A percentile compares a stretch with the other conserved stretches of the same genome.
These are phyloP conservation scores for Thalassophryne amazonica DNA, from an alignment of 2,797 vertebrate species.

Conservation along the genomic window DNA sequence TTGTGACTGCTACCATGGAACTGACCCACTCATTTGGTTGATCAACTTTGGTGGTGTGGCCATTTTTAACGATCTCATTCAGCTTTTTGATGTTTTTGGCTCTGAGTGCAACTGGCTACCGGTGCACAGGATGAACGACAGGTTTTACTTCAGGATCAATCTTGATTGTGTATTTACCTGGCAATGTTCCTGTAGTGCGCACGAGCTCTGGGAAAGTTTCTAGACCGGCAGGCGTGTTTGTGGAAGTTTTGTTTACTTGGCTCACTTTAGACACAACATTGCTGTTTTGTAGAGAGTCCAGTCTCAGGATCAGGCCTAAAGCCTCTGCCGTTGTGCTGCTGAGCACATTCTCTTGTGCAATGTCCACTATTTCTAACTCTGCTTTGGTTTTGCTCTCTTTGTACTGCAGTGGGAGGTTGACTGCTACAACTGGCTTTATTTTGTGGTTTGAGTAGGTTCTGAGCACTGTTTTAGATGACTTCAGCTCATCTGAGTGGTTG, in stretches of 20 bases:
- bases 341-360: background rate
- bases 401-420: background rate
- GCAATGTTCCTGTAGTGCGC: background rate
- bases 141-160: background rate
- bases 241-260: background rate
- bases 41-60: slow-evolving; percentile 9
- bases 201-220: background rate
- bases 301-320: background rate
- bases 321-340: background rate
- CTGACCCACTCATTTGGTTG: slow-evolving; percentile 12
- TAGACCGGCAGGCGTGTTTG: background rate
- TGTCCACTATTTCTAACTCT: background rate
- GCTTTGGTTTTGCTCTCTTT: background rate
- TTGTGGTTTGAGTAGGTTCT: slow-evolving; percentile 15
- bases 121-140: background rate
- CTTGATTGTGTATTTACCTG: background rate
- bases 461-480: background rate
- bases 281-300: background rate
- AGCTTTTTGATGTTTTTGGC: background rate
- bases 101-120: background rate
- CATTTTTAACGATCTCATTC: background rate
- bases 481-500: slow-evolving; percentile 7
- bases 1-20: background rate
- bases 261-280: background rate
- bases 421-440: slow-evolving; percentile 4